Evolutionary conservation across 2,888 invertebrate species (phyloP), one percentile per base, ranked within the genome.

Genomic region (Unio delphinus): DNA sequence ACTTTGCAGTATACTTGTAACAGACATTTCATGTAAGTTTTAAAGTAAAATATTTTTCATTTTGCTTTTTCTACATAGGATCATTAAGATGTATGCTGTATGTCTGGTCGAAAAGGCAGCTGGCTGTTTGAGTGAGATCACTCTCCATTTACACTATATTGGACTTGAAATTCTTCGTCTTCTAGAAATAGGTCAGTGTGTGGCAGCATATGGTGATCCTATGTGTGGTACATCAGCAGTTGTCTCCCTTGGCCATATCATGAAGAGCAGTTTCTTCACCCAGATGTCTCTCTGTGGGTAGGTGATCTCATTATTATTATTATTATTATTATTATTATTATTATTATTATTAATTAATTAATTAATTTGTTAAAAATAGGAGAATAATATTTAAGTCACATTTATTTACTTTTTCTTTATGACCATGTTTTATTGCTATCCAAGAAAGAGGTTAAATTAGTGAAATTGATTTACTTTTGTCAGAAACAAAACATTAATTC

Each of bases 201-300:
- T 77, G 26, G 64, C 61, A 8, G 18, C 64, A 8, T 77, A 68
- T 54, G 77, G 77, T 11, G 69, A 74, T 34, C 71, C 74, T 11
- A 6, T 64, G 20, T 77, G 77, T 69, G 77, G 74, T 2, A 73
- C 73, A 20, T 45, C 66, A 1, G 70, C 69, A 26, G 45, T 74
- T 20, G 34, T 77, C 34, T 66, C 73, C 5, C 66, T 77, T 18
- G 72, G 61, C 11, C 66, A 69, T 65, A 20, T 73, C n/a, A 66
- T 69, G 58, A 8, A 59, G 15, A 73, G 30, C 26, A 63, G 67
- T 23, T 66, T 61, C 62, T 61, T 45, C 45, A 57, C 57, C 55
- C 68, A 73, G n/a, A 55, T 64, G 20, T 67, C 74, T 20, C 30
- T 76, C 2, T 76, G 76, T 69, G 70, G 70, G 76, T 76, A 69